Evolutionary conservation across 2,797 vertebrate species (phyloP), one percentile per base, ranked within the genome.

Genomic region (Pterois miles): DNA sequence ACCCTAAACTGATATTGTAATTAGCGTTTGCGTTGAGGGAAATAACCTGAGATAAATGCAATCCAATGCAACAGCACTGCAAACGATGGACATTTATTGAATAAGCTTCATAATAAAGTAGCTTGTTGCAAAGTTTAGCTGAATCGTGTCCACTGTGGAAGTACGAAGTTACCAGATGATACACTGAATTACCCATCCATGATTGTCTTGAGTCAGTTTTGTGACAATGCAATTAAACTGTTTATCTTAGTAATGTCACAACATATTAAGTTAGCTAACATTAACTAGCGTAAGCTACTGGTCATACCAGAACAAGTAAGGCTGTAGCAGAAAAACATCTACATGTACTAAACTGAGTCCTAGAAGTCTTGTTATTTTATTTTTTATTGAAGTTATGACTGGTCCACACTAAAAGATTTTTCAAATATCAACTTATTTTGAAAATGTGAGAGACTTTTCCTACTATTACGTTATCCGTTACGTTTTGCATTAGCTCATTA

Each of bases 31-130:
- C n/a, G 36, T 71, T 16, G 8, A 36, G 38, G 62, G 65, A 65
- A 74, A 68, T 69, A 68, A 33, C 29, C 34, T 22, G 22, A 23
- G 27, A 40, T 53, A 57, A 80, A 65, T 36, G 33, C 23, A 59
- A 4, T 54, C 22, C 59, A 69, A 8, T 57, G 54, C 48, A 53
- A 38, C 7, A 43, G 8, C 6, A 27, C 23, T 4, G 31, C 23
- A 59, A 62, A 78, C 3, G 2, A 40, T 38, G 3, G 36, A 9
- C 11, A n/a, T 27, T 53, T 40, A 5, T 36, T 54, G 14, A 33
- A 13, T 33, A 12, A 34, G 0, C 8, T 9, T 57, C n/a, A 52
- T 52, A 22, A 20, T n/a, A 8, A 48, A 48, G 25, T 8, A 23
- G n/a, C 22, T 64, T 43, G 56, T 20, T 33, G 10, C 16, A 27